Evolutionary conservation across 2,113 vertebrate genomes (phyloP).

Genomic region (Suricata suricatta): DNA sequence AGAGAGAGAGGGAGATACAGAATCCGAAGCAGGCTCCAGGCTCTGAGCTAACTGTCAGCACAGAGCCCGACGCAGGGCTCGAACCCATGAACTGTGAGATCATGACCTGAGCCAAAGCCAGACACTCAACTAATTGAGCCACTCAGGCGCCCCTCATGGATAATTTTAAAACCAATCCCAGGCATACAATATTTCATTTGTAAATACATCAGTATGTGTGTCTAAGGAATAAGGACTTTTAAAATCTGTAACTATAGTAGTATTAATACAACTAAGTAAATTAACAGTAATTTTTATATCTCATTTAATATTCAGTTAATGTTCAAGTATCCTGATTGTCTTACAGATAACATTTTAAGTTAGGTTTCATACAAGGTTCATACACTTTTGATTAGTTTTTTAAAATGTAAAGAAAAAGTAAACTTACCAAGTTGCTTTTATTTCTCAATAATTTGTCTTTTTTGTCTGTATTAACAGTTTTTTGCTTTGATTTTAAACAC

Average conservation of each 20-base stretch:
- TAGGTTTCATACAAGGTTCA: not conserved
- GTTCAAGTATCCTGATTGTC: not conserved
- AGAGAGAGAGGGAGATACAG: no score
- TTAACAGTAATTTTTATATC: not conserved
- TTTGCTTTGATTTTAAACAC: not conserved
- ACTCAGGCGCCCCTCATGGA: not conserved
- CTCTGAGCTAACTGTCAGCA: no score
- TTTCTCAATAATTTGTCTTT: not conserved
- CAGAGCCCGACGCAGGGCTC: no score
- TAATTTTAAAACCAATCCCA: conserved; percentile 27
- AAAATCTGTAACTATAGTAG: not conserved
- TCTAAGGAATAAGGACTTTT: not conserved
- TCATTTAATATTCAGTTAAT: not conserved
- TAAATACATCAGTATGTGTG: not conserved
- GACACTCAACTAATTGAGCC: no score
- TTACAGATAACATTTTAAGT: not conserved
- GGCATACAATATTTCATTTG: conserved; percentile 8
- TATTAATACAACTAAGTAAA: conserved; percentile 1
- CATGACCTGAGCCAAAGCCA: no score
- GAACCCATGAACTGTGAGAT: no score
- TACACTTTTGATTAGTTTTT: not conserved
- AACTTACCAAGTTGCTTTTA: not conserved
- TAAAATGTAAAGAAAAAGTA: not conserved
- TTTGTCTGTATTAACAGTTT: not conserved
- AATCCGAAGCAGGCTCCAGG: no score